Percentiles rank a stretch among this genome's conserved stretches.
Evolutionary conservation across 2,888 invertebrate genomes (phyloP).

Genomic region (Dicranocentrus wangi): DNA sequence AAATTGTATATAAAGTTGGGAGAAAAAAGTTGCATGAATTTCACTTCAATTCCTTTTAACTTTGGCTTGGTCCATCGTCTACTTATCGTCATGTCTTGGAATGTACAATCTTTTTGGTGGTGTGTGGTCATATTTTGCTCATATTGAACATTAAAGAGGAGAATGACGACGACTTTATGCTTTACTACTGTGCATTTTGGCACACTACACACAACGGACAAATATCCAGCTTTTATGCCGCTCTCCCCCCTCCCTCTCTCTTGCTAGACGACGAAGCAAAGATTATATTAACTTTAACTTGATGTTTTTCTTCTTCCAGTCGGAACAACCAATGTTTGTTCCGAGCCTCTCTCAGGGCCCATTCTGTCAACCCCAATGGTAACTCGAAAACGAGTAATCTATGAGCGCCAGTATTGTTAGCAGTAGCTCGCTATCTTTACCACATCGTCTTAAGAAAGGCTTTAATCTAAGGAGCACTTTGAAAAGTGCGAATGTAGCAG

Average conservation of each 20-base stretch:
- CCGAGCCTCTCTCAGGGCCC: slow-evolving; percentile 33
- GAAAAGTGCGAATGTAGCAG: too few species aligned
- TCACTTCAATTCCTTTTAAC: slow-evolving; percentile 23
- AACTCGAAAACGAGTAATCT: slow-evolving; percentile 41
- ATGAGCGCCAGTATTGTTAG: too few species aligned
- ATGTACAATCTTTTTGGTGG: neutral
- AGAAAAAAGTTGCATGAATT: slow-evolving; percentile 9
- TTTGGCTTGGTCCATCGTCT: slow-evolving; percentile 12
- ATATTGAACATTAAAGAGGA: slow-evolving; percentile 27
- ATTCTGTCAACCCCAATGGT: slow-evolving; percentile 50
- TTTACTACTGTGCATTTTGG: slow-evolving; percentile 33
- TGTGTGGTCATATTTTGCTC: slow-evolving; percentile 45
- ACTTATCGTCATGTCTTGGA: slow-evolving; percentile 24
- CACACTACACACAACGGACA: slow-evolving; percentile 28
- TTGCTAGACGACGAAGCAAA: neutral
- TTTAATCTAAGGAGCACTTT: too few species aligned
- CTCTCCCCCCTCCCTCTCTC: neutral
- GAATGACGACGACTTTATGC: slow-evolving; percentile 37
- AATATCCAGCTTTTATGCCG: slow-evolving; percentile 4
- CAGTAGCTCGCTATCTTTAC: too few species aligned
- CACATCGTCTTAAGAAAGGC: too few species aligned
- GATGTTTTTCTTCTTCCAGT: neutral
- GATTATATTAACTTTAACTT: neutral
- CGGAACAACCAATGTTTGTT: neutral
- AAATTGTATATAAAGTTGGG: too few species aligned